phyloP scores from a whole-genome alignment of 2,797 vertebrate species.

The Acropternis orthonyx region DNA sequence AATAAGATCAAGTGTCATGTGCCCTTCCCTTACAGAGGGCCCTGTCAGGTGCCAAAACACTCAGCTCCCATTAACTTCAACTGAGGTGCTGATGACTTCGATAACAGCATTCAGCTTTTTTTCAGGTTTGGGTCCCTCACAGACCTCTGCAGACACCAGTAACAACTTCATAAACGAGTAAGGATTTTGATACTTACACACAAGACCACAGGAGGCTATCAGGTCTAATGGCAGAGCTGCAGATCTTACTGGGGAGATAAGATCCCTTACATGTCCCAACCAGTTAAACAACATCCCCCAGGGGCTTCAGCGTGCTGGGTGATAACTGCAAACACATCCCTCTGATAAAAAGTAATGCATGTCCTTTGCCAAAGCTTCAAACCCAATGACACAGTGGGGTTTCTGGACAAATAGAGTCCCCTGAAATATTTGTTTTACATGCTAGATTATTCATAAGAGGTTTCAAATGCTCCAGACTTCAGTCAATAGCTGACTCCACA shows the following conservation, averaged over 20 bases:
- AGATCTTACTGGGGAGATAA: not conserved
- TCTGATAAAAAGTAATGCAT: not conserved
- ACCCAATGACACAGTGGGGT: not conserved
- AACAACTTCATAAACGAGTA: not conserved
- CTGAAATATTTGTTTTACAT: not conserved
- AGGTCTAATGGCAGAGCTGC: not conserved
- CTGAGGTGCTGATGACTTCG: fast-evolving
- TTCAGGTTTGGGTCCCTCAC: not conserved
- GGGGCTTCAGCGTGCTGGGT: not conserved
- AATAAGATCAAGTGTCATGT: not conserved
- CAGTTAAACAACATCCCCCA: not conserved
- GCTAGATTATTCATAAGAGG: not conserved
- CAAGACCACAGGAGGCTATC: not conserved
- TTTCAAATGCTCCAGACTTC: not conserved
- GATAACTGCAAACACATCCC: not conserved
- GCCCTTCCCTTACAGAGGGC: not conserved
- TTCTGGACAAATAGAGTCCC: not conserved
- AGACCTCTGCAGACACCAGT: not conserved
- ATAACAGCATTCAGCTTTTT: not conserved
- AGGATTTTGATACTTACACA: not conserved
- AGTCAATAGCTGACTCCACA: not conserved
- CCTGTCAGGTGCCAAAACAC: not conserved
- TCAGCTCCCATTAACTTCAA: not conserved
- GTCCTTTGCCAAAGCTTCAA: not conserved
- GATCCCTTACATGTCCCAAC: not conserved